Evolutionary conservation across 2,797 vertebrate genomes (phyloP).

Genomic region (Takifugu rubripes): DNA sequence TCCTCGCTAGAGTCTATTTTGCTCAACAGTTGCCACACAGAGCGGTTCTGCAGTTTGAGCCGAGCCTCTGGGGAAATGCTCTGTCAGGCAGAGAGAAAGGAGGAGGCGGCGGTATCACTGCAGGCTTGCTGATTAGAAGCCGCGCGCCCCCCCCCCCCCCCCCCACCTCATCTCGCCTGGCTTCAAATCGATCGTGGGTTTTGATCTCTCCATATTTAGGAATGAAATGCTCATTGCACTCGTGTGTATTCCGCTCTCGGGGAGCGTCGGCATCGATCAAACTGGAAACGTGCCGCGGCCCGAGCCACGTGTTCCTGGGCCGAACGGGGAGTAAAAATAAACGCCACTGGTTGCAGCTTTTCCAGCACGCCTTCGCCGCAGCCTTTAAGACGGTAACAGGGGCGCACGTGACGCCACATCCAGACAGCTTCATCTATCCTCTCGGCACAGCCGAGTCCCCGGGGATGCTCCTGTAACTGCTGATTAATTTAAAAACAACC

Average conservation of each 20-base stretch:
- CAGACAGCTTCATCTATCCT: slow-evolving; percentile 17
- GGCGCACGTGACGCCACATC: slow-evolving; percentile 21
- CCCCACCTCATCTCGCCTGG: slow-evolving; percentile 25
- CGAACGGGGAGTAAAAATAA: slow-evolving; percentile 17
- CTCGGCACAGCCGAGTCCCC: slow-evolving; percentile 20
- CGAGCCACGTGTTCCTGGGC: slow-evolving; percentile 7
- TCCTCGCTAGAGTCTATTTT: slow-evolving; percentile 63
- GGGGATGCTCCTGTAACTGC: slow-evolving; percentile 51
- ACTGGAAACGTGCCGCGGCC: slow-evolving; percentile 2
- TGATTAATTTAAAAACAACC: slow-evolving; percentile 63
- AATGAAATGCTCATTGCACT: slow-evolving; percentile 21
- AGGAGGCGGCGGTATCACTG: slow-evolving; percentile 31
- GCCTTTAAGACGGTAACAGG: not conserved
- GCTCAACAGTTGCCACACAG: slow-evolving; percentile 65
- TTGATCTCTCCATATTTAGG: slow-evolving; percentile 40
- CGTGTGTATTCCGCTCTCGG: slow-evolving; percentile 15
- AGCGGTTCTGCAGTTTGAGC: slow-evolving; percentile 58
- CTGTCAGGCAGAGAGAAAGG: slow-evolving; percentile 45
- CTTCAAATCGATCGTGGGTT: slow-evolving; percentile 30
- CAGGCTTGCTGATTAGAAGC: slow-evolving; percentile 51
- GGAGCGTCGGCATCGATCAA: slow-evolving; percentile 13
- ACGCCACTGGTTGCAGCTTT: slow-evolving; percentile 23
- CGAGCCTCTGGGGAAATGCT: slow-evolving; percentile 59
- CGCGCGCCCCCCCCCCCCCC: slow-evolving; percentile 24
- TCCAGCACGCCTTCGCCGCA: slow-evolving; percentile 18